These are phyloP conservation scores for Fopius arisanus DNA, from an alignment of 1,140 invertebrate species.

Conservation along the genomic window DNA sequence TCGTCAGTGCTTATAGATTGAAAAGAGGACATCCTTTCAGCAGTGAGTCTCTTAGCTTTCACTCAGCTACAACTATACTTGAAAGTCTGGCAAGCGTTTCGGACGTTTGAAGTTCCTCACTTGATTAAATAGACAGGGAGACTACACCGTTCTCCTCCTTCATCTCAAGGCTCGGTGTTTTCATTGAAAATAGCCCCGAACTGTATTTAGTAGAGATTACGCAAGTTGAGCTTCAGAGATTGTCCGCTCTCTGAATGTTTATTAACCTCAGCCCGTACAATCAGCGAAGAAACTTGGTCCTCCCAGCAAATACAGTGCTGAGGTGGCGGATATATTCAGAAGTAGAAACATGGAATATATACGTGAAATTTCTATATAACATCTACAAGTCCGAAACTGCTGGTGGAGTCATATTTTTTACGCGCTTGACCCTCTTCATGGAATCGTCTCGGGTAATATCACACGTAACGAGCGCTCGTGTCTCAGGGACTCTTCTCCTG, in stretches of 20 bases:
- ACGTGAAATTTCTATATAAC: neutral
- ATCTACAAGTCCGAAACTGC: neutral
- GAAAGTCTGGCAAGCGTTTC: constrained; percentile 39
- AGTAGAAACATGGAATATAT: neutral
- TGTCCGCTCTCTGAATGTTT: constrained; percentile 39
- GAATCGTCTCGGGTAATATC: constrained; percentile 31
- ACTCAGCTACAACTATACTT: constrained; percentile 7
- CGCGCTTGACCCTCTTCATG: constrained; percentile 27
- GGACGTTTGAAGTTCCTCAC: constrained; percentile 44
- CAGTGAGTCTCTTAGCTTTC: neutral
- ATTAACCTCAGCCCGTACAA: constrained; percentile 13
- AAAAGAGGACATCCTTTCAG: neutral
- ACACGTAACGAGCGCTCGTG: constrained; percentile 27
- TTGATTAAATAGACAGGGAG: constrained; percentile 45
- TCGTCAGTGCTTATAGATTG: neutral
- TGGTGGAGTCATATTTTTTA: constrained; percentile 19
- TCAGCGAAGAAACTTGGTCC: neutral
- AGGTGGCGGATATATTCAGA: neutral
- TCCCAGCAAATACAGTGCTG: neutral
- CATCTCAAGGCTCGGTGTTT: constrained; percentile 41
- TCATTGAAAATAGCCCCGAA: constrained; percentile 53
- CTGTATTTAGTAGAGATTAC: constrained; percentile 53
- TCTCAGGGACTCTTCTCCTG: neutral
- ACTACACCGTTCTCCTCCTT: neutral
- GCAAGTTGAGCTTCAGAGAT: constrained; percentile 43